Evolutionary conservation across 2,797 vertebrate species (phyloP), one percentile per base, ranked within the genome.

Genomic region (Phoebastria nigripes): DNA sequence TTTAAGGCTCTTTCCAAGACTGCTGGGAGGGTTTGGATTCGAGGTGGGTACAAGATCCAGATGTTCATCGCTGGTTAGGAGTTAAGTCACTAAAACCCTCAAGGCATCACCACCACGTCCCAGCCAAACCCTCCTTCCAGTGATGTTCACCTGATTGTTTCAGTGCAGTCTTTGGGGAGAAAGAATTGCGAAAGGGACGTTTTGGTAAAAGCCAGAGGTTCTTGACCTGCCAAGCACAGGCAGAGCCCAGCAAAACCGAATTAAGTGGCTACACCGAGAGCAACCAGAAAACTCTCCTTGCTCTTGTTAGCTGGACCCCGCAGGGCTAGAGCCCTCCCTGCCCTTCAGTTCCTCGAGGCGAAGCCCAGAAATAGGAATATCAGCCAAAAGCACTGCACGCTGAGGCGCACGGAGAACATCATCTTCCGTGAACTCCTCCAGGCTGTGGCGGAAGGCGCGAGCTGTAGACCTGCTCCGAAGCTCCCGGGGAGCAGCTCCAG

Each of bases 41-140:
- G 0, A 66, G 58, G 35, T 8, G 55, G 78, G 47, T 19, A 6
- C 22, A 9, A 58, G 44, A 28, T 18, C 25, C 85, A 69, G 41
- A 41, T 8, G 47, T 21, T 44, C 63, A 16, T 7, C 0, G 2
- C 26, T 52, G 56, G 15, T 26, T 33, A 31, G 9, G 9, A 79
- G 35, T 26, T 39, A 18, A 20, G 37, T 9, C 47, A 42, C 37
- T 22, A 42, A 80, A 80, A 39, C n/a, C 46, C 61, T 28, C 0
- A 0, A 26, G 47, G 83, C 46, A 72, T 2, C 69, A 28, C 18
- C 61, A 49, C 11, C 39, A 2, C 0, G 0, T 22, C 56, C 71
- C 63, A 56, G 37, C 22, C 2, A 0, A 59, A 7, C n/a, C 22
- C 44, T 47, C 47, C 74, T 19, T 22, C 26, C 63, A 14, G 52